These are phyloP conservation scores for Troides oblongomaculatus DNA, from an alignment of 2,888 invertebrate species.

Conservation along the genomic window DNA sequence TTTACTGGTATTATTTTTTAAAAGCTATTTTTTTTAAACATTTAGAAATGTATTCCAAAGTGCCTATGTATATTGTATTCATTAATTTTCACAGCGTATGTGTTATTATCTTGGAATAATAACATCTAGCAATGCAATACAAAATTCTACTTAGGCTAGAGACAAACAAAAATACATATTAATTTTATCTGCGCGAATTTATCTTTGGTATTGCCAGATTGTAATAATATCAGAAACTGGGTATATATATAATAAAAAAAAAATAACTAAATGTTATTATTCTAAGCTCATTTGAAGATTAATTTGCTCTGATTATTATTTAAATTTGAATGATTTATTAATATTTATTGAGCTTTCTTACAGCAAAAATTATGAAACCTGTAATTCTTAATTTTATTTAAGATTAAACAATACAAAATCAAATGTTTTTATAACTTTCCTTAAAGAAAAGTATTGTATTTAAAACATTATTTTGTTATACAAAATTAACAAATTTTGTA, in stretches of 20 bases:
- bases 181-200: too few species aligned
- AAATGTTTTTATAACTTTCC: conserved; percentile 16
- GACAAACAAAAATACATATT: neutral
- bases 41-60: neutral
- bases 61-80: conserved; percentile 9
- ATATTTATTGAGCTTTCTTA: neutral
- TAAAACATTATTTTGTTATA: too few species aligned
- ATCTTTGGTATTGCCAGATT: too few species aligned
- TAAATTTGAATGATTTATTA: neutral
- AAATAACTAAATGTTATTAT: neutral
- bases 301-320: neutral
- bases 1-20: neutral
- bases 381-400: conserved; percentile 30
- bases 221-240: too few species aligned
- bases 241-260: neutral
- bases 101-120: conserved; percentile 1
- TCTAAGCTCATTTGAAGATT: neutral
- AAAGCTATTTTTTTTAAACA: neutral
- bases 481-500: too few species aligned
- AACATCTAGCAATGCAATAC: neutral
- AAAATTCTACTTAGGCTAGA: neutral
- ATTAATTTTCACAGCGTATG: neutral
- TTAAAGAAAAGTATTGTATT: neutral
- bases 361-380: conserved; percentile 19
- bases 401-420: conserved; percentile 66